Percentiles rank a stretch among this genome's conserved stretches.
Conservation (phyloP, 2,888 invertebrate genomes). For the Ochropleura plecta region DNA sequence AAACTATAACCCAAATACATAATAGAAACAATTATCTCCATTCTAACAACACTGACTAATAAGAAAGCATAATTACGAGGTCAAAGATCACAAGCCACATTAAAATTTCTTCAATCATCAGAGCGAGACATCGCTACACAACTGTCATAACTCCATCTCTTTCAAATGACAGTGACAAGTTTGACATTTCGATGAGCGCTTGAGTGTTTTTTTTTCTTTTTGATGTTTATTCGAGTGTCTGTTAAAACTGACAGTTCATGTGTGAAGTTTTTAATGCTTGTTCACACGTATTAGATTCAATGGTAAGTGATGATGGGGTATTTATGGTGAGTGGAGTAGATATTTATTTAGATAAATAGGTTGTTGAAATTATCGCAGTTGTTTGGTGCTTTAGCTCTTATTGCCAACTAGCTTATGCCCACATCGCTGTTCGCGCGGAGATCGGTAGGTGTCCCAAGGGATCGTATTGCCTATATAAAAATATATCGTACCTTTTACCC, state of each 20-base stretch:
- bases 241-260: slow-evolving; percentile 32
- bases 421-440: no score
- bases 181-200: slow-evolving; percentile 55
- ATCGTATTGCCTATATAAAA: no score
- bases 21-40: slow-evolving; percentile 20
- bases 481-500: no score
- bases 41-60: slow-evolving; percentile 19
- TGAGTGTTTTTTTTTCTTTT: slow-evolving; percentile 36
- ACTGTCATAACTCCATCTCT: slow-evolving; percentile 11
- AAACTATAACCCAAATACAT: not conserved
- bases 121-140: slow-evolving; percentile 19
- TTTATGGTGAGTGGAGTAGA: not conserved
- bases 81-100: slow-evolving; percentile 22
- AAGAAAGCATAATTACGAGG: slow-evolving; percentile 39
- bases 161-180: slow-evolving; percentile 37
- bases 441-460: no score
- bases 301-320: slow-evolving; percentile 11
- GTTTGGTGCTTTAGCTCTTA: not conserved
- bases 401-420: not conserved
- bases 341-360: slow-evolving; percentile 9
- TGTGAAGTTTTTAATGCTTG: slow-evolving; percentile 44
- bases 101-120: not conserved
- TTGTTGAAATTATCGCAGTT: not conserved
- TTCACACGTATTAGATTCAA: slow-evolving; percentile 31
- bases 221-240: slow-evolving; percentile 34